Base-by-base conservation (phyloP, 1,140 invertebrate species). In the Lordiphosa collinella region DNA sequence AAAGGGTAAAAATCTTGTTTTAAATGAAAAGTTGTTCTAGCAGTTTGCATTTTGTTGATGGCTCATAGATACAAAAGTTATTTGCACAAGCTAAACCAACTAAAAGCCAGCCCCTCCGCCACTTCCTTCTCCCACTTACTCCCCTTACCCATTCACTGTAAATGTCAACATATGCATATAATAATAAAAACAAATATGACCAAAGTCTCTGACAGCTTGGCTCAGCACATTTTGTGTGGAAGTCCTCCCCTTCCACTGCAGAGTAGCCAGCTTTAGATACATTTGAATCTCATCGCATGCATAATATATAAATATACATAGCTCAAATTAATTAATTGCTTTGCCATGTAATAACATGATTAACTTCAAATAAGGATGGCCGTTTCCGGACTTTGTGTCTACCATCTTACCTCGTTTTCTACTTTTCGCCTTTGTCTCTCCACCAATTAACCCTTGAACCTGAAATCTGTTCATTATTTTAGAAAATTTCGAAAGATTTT, bases 131-230 rank as follows among this genome's bases (percentile, higher is more conserved):
- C 35, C 22, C 3, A 1, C 12, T 1, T 4, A 1, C 12, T 1
- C 29, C 16, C 18, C 31, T 2, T 52, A 38, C 35, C 52, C 12
- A 51, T 22, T 69, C 62, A 70, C 63, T 80, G 60, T 82, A 80
- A 80, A 80, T 80, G 75, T 80, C 76, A 80, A 80, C 75, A 80
- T 80, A 80, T 80, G 75, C 75, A 82, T 80, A 80, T 80, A 80
- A 80, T 80, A 80, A 80, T 80, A 80, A 80, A 82, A 82, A 66
- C 76, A 80, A 80, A 80, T 80, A 80, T 80, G 76, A 38, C 75
- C 51, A 82, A 82, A 80, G 55, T 63, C 75, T 66, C 71, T 66
- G 62, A 76, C 72, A 76, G 72, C 72, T 76, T 76, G 65, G 57
- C 76, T 80, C 75, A 80, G 75, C 75, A 80, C 57, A 80, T 82